Percentiles rank a stretch among this genome's conserved stretches.
These are phyloP conservation scores for Cerceris rybyensis DNA, from an alignment of 2,888 invertebrate species.

Conservation along the genomic window DNA sequence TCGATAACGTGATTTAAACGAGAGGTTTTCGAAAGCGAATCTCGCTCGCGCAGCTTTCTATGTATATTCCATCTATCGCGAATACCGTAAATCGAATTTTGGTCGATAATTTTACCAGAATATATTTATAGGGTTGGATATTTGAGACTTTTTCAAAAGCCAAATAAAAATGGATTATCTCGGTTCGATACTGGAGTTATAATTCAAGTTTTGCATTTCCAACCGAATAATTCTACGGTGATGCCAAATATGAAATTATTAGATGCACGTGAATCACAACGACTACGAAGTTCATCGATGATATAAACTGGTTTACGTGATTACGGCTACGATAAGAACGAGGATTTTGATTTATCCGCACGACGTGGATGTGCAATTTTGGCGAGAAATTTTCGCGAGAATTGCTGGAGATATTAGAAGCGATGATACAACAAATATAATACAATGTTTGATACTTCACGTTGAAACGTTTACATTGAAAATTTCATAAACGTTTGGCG, in stretches of 20 bases:
- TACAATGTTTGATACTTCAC: background rate
- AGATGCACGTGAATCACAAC: slow-evolving; percentile 1
- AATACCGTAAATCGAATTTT: background rate
- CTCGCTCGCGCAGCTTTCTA: too few relatives aligned
- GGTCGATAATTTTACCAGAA: background rate
- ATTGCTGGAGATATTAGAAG: slow-evolving; percentile 26
- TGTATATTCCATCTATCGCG: background rate
- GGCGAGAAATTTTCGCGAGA: slow-evolving; percentile 34
- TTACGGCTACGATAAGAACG: slow-evolving; percentile 33
- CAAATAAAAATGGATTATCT: slow-evolving; percentile 4
- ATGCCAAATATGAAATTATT: slow-evolving; percentile 25
- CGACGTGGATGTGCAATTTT: slow-evolving; percentile 35
- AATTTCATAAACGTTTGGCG: too few relatives aligned
- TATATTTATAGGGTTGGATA: background rate
- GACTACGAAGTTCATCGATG: slow-evolving; percentile 14
- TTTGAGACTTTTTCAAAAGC: background rate
- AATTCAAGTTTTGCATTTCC: background rate
- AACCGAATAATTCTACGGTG: slow-evolving; percentile 8
- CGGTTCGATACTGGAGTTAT: background rate
- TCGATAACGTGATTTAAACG: too few relatives aligned
- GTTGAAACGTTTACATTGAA: too few relatives aligned
- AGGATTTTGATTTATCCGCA: slow-evolving; percentile 39
- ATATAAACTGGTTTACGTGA: slow-evolving; percentile 37
- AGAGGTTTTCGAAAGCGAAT: too few relatives aligned
- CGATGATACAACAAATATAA: slow-evolving; percentile 18